Evolutionary conservation across 1,140 invertebrate genomes (phyloP).

Genomic region (Diprion similis): DNA sequence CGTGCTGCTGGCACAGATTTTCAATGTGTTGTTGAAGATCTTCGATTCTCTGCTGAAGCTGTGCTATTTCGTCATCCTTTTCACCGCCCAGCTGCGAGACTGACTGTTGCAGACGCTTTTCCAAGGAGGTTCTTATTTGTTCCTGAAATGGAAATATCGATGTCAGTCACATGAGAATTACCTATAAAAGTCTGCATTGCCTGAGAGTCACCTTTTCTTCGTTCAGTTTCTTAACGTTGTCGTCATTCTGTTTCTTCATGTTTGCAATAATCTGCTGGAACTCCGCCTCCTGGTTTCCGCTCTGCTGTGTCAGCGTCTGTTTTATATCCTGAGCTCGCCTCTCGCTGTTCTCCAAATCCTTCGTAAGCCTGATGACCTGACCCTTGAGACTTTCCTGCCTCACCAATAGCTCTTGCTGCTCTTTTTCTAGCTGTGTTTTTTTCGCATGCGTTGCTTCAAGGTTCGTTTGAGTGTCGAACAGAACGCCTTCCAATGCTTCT

Average conservation of each 20-base stretch:
- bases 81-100: slow-evolving; percentile 74
- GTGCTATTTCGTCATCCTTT: slow-evolving; percentile 77
- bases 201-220: slow-evolving; percentile 71
- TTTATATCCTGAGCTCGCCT: slow-evolving; percentile 77
- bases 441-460: slow-evolving; percentile 76
- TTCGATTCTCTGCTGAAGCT: slow-evolving; percentile 75
- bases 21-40: slow-evolving; percentile 78
- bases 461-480: slow-evolving; percentile 82
- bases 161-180: slow-evolving; percentile 3
- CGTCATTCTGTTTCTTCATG: slow-evolving; percentile 76
- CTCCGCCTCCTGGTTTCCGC: slow-evolving; percentile 77
- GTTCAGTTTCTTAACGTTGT: slow-evolving; percentile 75
- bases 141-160: slow-evolving; percentile 62
- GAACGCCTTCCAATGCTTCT: slow-evolving; percentile 79
- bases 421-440: slow-evolving; percentile 75
- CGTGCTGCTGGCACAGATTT: slow-evolving; percentile 81
- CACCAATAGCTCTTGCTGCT: slow-evolving; percentile 76
- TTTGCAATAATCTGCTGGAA: slow-evolving; percentile 76
- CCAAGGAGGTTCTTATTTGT: slow-evolving; percentile 72
- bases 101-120: slow-evolving; percentile 77
- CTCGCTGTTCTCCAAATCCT: slow-evolving; percentile 78
- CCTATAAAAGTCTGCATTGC: neutral
- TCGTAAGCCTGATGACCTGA: slow-evolving; percentile 68
- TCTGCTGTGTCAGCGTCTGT: slow-evolving; percentile 72
- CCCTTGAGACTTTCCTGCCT: slow-evolving; percentile 80